Evolutionary conservation across 2,113 vertebrate species (phyloP), one percentile per base, ranked within the genome.

Genomic region (Leiothrix lutea): DNA sequence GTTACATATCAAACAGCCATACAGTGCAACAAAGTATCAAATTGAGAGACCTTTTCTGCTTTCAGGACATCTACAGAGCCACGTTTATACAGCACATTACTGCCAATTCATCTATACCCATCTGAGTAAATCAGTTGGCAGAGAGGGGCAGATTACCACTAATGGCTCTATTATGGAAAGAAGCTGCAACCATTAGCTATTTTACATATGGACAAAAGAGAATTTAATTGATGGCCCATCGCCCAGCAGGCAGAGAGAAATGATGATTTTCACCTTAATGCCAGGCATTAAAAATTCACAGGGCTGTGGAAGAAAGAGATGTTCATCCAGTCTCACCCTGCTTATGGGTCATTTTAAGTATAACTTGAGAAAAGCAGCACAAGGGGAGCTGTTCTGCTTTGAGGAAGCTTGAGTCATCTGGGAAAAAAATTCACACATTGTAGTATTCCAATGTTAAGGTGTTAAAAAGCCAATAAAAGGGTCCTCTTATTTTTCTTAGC

Each of bases 21-120:
- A 88, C 69, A 93, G n/a, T 71, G 61, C 73, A 80, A 60, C 66
- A 95, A 94, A 78, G 75, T 90, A 82, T 95, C 77, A 42, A 73
- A 92, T 10, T 81, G 92, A 96, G 79, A 88, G 90, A 92, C 48
- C 60, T 88, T 58, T 90, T 66, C 35, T 84, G 95, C 83, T 93
- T 96, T 95, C 96, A 95, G 86, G 83, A 80, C 90, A 90, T 94
- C 66, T 90, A 82, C 75, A 71, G 92, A 97, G 80, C 91, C 89
- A 93, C 61, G 84, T 88, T 95, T 96, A 94, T 91, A 88, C 65
- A 94, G 96, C 78, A 95, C 71, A 56, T 96, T 95, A 92, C 87
- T 94, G 92, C 64, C 93, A 91, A 73, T 54, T 90, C 92, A 95
- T 97, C 94, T 97, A 62, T 92, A 97, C 96, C 96, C 95, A 96